These are phyloP conservation scores for Lagenorhynchus albirostris DNA, from an alignment of 2,113 vertebrate genomes.

Conservation along the genomic window DNA sequence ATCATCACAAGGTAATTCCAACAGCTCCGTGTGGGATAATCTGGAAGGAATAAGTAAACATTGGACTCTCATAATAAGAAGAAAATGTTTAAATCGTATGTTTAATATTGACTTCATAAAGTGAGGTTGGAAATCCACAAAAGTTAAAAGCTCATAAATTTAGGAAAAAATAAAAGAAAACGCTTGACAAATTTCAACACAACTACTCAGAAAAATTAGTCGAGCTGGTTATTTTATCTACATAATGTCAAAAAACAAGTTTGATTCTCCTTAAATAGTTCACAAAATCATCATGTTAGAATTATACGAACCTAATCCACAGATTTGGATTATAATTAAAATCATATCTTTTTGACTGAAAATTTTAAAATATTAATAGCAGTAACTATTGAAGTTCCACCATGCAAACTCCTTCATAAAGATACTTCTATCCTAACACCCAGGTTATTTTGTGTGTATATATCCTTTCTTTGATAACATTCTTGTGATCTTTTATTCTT, in stretches of 20 bases:
- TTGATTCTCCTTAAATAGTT: conserved; percentile 38
- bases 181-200: conserved; percentile 58
- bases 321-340: conserved; percentile 18
- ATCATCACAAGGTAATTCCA: neutral
- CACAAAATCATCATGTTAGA: conserved; percentile 39
- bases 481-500: neutral
- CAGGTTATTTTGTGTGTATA: neutral
- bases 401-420: neutral
- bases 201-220: conserved; percentile 37
- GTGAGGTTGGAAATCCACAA: conserved; percentile 37
- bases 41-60: conserved; percentile 34
- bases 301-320: conserved; percentile 13
- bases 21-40: conserved; percentile 1
- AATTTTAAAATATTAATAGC: neutral
- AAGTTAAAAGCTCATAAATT: conserved; percentile 44
- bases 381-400: neutral
- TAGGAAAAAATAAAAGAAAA: conserved; percentile 9
- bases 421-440: neutral
- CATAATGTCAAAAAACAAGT: conserved; percentile 26
- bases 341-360: conserved; percentile 1
- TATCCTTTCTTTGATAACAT: neutral
- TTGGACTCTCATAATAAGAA: conserved; percentile 27
- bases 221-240: conserved; percentile 50
- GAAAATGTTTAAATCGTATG: conserved; percentile 41
- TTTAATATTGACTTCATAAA: conserved; percentile 39